These are phyloP conservation scores for Xiphophorus hellerii DNA, from an alignment of 2,113 vertebrate species.

Conservation along the genomic window DNA sequence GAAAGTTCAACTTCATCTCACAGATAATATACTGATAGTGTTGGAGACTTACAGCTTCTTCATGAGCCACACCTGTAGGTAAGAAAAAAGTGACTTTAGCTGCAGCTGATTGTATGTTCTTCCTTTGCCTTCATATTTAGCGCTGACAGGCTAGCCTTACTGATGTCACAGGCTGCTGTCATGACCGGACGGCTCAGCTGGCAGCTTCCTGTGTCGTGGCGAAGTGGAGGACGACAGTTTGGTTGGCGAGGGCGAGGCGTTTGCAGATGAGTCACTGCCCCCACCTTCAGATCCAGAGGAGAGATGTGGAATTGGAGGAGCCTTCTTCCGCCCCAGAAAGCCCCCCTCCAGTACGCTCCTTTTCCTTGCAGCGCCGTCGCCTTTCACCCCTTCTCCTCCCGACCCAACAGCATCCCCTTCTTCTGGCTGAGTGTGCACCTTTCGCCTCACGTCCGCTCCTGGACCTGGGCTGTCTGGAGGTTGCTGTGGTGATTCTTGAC, in stretches of 20 bases:
- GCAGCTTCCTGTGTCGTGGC: conserved; percentile 87
- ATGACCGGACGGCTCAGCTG: conserved; percentile 81
- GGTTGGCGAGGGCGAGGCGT: conserved; percentile 90
- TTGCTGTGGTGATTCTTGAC: conserved; percentile 70
- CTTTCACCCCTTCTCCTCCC: conserved; percentile 56
- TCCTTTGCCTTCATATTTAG: conserved; percentile 10
- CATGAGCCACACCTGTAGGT: not conserved
- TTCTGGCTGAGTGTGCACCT: conserved; percentile 79
- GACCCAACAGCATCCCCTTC: conserved; percentile 69
- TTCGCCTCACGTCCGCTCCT: conserved; percentile 81
- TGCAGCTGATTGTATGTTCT: conserved; percentile 5
- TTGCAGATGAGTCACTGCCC: conserved; percentile 87
- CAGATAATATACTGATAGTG: not conserved
- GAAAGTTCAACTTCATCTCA: conserved; percentile 31
- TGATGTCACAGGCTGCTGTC: conserved; percentile 84
- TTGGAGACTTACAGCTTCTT: conserved; percentile 8
- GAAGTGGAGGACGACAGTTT: conserved; percentile 84
- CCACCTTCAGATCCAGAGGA: conserved; percentile 84
- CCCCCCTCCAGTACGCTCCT: conserved; percentile 89
- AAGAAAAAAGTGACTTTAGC: not conserved
- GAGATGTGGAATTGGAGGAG: conserved; percentile 82
- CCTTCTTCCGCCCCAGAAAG: conserved; percentile 88
- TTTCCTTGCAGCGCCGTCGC: conserved; percentile 78
- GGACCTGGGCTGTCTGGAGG: conserved; percentile 75
- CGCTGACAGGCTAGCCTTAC: conserved; percentile 5